Percentiles rank a stretch among this genome's conserved stretches.
These are phyloP conservation scores for Falco columbarius DNA, from an alignment of 2,797 vertebrate genomes.

Conservation along the genomic window DNA sequence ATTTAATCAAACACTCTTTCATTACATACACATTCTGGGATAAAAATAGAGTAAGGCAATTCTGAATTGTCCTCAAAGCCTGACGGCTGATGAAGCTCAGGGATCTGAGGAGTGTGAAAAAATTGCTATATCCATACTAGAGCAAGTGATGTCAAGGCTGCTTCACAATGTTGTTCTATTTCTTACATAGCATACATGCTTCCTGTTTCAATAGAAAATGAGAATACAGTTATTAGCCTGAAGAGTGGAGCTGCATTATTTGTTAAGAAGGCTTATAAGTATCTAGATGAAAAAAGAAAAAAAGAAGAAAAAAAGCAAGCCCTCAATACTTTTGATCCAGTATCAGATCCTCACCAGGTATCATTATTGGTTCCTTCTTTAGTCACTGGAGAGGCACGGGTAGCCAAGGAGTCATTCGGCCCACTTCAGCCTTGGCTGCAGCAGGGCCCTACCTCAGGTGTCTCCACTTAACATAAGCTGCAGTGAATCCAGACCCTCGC, in stretches of 20 bases:
- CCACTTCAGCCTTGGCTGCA: neutral
- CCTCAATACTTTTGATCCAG: neutral
- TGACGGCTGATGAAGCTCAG: neutral
- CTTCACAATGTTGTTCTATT: neutral
- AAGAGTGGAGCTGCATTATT: neutral
- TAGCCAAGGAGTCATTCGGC: neutral
- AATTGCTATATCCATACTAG: neutral
- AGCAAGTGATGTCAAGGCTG: neutral
- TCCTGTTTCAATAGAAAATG: neutral
- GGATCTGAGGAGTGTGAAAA: neutral
- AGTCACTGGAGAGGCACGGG: neutral
- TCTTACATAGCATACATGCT: rapidly evolving
- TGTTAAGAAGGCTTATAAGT: neutral
- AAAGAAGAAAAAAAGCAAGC: neutral
- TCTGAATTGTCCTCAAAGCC: neutral
- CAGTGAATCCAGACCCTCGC: neutral
- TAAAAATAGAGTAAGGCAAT: neutral
- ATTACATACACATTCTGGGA: neutral
- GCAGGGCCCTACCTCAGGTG: neutral
- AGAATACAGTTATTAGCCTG: neutral
- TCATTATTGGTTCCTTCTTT: neutral
- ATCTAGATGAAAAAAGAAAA: neutral
- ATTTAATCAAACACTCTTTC: neutral
- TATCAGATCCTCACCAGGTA: neutral
- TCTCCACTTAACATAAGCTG: neutral